Evolutionary conservation across 2,113 vertebrate genomes (phyloP).

Genomic region (Brachyhypopomus occidentalis): DNA sequence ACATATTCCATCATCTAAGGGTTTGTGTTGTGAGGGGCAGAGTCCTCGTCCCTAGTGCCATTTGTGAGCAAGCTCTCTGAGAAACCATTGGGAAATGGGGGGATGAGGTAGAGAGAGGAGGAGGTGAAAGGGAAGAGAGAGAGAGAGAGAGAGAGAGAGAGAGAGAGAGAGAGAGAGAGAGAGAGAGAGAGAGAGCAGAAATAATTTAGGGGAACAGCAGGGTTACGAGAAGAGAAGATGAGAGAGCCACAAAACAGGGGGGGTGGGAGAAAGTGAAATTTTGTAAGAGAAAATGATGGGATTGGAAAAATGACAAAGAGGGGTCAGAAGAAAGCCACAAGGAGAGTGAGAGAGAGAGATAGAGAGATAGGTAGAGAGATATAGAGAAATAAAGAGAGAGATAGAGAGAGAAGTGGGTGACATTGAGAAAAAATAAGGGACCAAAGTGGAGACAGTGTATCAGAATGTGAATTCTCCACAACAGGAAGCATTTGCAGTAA

Average conservation of each 20-base stretch:
- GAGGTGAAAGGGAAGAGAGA: background rate
- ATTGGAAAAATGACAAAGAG: too few relatives aligned
- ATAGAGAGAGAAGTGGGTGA: conserved; percentile 25
- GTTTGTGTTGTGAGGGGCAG: too few relatives aligned
- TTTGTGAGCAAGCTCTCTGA: conserved; percentile 34
- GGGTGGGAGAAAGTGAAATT: background rate
- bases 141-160: background rate
- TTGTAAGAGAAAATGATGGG: background rate
- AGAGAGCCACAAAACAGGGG: background rate
- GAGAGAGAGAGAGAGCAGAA: conserved; percentile 20
- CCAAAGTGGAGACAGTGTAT: conserved; percentile 16
- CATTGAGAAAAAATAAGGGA: conserved; percentile 19
- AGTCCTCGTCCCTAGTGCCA: background rate
- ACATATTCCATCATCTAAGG: background rate
- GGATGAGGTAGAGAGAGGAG: background rate
- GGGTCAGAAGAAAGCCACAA: background rate
- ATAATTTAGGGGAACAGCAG: conserved; percentile 1
- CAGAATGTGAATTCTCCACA: background rate
- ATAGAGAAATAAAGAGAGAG: conserved; percentile 9
- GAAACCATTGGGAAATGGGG: conserved; percentile 28
- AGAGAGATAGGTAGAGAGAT: background rate
- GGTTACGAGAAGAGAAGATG: background rate
- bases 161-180: conserved; percentile 6
- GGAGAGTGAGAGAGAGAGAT: background rate
- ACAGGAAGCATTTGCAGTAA: background rate